phyloP scores from a whole-genome alignment of 2,888 invertebrate genomes.

The Hyposoter dolosus region DNA sequence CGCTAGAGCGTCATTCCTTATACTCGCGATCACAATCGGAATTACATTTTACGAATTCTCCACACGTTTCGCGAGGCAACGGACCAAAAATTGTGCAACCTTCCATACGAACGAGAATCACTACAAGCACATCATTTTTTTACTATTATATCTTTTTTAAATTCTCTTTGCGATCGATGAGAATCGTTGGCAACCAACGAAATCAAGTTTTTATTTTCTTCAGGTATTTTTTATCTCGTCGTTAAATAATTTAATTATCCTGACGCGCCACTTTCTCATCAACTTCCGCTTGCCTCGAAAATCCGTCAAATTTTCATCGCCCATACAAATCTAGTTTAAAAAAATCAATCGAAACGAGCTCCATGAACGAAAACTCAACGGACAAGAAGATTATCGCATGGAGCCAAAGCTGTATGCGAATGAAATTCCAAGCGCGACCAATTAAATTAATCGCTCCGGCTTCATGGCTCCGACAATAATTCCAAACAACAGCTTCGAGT shows the following conservation, averaged over 20 bases:
- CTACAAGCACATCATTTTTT: background rate
- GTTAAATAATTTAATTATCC: background rate
- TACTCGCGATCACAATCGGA: background rate
- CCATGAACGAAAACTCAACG: background rate
- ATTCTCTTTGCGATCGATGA: background rate
- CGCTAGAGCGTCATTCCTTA: background rate
- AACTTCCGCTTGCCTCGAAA: too few relatives aligned
- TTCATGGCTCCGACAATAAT: background rate
- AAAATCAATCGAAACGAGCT: background rate
- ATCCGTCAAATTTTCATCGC: too few relatives aligned
- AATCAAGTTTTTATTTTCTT: background rate
- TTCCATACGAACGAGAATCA: background rate
- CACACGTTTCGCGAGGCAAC: background rate
- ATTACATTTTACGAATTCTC: conserved; percentile 6
- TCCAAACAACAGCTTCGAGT: background rate
- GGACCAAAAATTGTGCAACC: background rate
- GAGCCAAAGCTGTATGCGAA: background rate
- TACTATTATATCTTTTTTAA: background rate
- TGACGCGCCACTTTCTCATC: too few relatives aligned
- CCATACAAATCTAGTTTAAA: background rate
- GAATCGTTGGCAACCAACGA: background rate
- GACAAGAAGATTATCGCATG: background rate
- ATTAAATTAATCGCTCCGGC: background rate
- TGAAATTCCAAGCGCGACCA: background rate
- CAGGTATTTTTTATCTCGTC: background rate